Percentiles rank a stretch among this genome's conserved stretches.
These are phyloP conservation scores for Anarhynchus alexandrinus DNA, from an alignment of 2,113 vertebrate genomes.

Conservation along the genomic window DNA sequence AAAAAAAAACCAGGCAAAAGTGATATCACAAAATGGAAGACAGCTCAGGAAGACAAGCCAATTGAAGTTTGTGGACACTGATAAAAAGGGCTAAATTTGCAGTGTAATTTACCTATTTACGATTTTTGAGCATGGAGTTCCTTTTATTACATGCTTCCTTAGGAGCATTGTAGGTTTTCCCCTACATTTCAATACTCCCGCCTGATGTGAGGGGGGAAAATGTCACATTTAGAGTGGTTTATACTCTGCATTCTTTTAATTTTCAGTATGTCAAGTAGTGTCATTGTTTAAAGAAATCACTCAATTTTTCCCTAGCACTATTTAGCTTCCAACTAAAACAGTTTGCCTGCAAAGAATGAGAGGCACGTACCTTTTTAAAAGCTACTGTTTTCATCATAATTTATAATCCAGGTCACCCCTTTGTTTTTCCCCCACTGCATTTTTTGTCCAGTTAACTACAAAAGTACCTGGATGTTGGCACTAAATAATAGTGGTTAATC, in stretches of 20 bases:
- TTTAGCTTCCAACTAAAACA: constrained; percentile 49
- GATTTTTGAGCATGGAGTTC: not conserved
- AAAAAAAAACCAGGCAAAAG: not conserved
- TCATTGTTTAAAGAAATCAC: constrained; percentile 46
- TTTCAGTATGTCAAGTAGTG: constrained; percentile 38
- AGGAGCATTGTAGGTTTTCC: not conserved
- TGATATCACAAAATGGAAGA: constrained; percentile 30
- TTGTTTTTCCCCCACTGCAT: constrained; percentile 51
- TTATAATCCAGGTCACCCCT: constrained; percentile 58
- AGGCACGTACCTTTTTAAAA: constrained; percentile 49
- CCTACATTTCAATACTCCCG: not conserved
- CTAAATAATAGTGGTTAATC: constrained; percentile 52
- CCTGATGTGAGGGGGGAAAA: not conserved
- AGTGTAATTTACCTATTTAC: not conserved
- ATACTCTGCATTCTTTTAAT: constrained; percentile 47
- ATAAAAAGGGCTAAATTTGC: not conserved
- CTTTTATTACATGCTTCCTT: not conserved
- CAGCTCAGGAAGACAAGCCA: not conserved
- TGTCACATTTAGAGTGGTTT: constrained; percentile 28
- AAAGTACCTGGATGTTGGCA: constrained; percentile 66
- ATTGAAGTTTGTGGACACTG: not conserved
- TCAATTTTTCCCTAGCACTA: not conserved
- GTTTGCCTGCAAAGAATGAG: constrained; percentile 36
- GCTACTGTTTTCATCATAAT: constrained; percentile 67
- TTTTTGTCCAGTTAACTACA: constrained; percentile 68